A percentile compares a stretch with the other conserved stretches of the same genome.
Conservation (phyloP, 2,888 invertebrate species). For the Silvanus unidentatus region DNA sequence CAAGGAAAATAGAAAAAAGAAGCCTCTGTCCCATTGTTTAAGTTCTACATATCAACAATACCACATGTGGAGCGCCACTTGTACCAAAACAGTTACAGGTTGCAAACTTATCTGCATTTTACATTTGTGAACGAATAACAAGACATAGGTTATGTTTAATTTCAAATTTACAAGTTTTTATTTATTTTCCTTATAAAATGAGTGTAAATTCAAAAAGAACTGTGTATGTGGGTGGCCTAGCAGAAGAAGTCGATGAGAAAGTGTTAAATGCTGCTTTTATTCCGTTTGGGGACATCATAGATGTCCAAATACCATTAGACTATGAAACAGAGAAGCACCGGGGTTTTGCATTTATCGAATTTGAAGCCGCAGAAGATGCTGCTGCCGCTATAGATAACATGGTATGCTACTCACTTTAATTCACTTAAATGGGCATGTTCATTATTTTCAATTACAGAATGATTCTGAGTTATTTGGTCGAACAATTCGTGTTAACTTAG, state of each 20-base stretch:
- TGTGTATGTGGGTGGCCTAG: constrained; percentile 79
- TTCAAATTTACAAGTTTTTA: too few species aligned
- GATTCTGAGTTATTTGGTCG: constrained; percentile 96
- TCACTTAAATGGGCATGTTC: background rate
- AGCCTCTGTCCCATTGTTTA: too few species aligned
- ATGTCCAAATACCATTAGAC: constrained; percentile 95
- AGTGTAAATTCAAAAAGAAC: constrained; percentile 66
- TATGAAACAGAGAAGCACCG: constrained; percentile 96
- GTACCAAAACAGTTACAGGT: too few species aligned
- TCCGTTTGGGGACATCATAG: constrained; percentile 97
- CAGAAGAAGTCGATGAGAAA: constrained; percentile 95
- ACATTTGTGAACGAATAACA: too few species aligned
- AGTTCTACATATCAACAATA: too few species aligned
- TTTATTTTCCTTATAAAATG: constrained; percentile 14
- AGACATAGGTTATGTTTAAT: background rate
- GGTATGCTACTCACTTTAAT: constrained; percentile 66
- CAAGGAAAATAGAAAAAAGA: too few species aligned
- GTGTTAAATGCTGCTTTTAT: constrained; percentile 94
- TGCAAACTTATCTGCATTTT: too few species aligned
- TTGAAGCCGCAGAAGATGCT: constrained; percentile 96
- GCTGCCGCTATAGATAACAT: constrained; percentile 98
- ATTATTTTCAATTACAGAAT: constrained; percentile 57
- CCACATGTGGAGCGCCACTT: too few species aligned
- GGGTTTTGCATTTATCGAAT: constrained; percentile 99
- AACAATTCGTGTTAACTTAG: constrained; percentile 92